Conservation (phyloP, 2,113 vertebrate genomes). For the Potamarius usumacintae region DNA sequence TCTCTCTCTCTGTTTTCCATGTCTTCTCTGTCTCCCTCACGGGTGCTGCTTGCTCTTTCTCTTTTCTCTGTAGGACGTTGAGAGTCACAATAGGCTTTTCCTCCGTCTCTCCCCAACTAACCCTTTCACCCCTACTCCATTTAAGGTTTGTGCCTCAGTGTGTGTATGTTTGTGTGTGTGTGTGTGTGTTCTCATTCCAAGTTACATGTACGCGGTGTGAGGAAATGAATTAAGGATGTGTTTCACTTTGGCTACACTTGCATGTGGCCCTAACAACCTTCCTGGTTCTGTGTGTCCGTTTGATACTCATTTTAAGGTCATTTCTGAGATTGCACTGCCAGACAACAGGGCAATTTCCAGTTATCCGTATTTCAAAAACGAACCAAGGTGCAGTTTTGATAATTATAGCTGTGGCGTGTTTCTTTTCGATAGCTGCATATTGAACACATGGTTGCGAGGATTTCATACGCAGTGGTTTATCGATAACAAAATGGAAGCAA, state of each 20-base stretch:
- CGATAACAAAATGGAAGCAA: background rate
- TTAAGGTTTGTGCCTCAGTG: slow-evolving; percentile 94
- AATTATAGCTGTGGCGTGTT: background rate
- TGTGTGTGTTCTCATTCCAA: background rate
- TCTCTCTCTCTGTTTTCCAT: background rate
- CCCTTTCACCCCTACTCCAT: slow-evolving; percentile 94
- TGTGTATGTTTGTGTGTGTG: slow-evolving; percentile 50
- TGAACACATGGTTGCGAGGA: background rate
- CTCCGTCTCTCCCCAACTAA: slow-evolving; percentile 93
- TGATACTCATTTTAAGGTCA: slow-evolving; percentile 26
- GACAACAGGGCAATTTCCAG: slow-evolving; percentile 17
- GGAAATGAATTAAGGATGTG: background rate
- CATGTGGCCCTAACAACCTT: slow-evolving; percentile 53
- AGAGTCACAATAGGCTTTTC: slow-evolving; percentile 87
- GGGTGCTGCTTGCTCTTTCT: slow-evolving; percentile 72
- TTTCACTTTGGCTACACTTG: slow-evolving; percentile 23
- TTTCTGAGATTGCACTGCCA: background rate
- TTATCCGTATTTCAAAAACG: background rate
- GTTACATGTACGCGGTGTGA: background rate
- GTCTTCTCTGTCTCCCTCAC: slow-evolving; percentile 22
- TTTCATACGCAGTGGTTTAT: background rate
- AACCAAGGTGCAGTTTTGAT: background rate
- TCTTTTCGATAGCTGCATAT: background rate
- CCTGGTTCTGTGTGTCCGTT: background rate
- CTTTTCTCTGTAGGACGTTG: slow-evolving; percentile 86